Evolutionary conservation across 1,140 invertebrate genomes (phyloP), one percentile per base, ranked within the genome.

Genomic region (Rhagoletis zephyria): DNA sequence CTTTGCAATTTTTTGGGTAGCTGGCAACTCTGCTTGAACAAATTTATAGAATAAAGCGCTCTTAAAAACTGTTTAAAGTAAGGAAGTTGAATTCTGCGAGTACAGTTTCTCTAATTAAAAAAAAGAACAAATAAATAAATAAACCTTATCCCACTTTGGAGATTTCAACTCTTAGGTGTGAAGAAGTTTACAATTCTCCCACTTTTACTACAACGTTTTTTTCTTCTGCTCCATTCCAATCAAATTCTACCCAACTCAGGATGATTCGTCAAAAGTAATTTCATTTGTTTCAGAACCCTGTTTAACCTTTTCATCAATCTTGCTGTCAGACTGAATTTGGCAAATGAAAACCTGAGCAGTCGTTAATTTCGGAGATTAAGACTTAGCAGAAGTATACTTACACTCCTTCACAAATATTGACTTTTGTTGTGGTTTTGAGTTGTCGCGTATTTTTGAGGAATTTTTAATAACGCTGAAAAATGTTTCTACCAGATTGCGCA

Each of bases 391-490:
- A 63, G 61, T n/a, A 63, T 63, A 81, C 19, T 9, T 81, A 16
- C 4, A 81, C 16, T 9, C 74, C 74, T 56, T 10, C 74, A 9
- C 74, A 19, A 81, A 81, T 81, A 81, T 81, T 81, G 74, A 81
- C 48, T 19, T 30, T 81, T 81, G 74, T 2, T 81, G 74, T 2
- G 74, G 74, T 56, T 81, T 81, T 16, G 14, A 81, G 45, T 56
- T 81, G 74, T 30, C 48, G 74, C 48, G 5, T 3, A 63, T 81
- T 81, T 4, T 16, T 1, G 3, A 10, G 48, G 74, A 81, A 81
- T 56, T 81, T 81, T 81, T 81, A 81, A 81, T 81, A 81, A 81
- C 7, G n/a, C 14, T 81, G 74, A 81, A 56, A 81, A 81, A 81
- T 81, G 48, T 81, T 81, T 9, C 6, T 19, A 12, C 2, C 74